Percentiles rank a stretch among this genome's conserved stretches.
Conservation (phyloP, 2,113 vertebrate genomes). For the Stictonetta naevosa region DNA sequence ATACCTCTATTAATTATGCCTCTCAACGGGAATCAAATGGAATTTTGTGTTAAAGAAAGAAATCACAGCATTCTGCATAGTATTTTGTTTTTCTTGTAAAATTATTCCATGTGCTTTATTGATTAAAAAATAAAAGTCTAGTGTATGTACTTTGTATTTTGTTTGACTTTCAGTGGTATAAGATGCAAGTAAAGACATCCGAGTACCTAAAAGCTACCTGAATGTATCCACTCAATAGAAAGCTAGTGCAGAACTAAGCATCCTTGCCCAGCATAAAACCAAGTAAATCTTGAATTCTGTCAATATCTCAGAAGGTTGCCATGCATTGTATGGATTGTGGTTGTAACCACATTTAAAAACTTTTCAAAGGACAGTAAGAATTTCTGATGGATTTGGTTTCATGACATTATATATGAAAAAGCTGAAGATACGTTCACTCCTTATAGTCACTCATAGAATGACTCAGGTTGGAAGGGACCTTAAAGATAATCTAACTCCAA, state of each 20-base stretch:
- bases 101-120: neutral
- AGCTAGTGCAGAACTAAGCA: neutral
- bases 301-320: neutral
- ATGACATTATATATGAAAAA: neutral
- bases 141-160: neutral
- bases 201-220: neutral
- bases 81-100: conserved; percentile 12
- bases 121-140: neutral
- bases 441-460: neutral
- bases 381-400: neutral
- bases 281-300: neutral
- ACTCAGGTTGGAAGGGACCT: too few relatives aligned
- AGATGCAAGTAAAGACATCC: neutral
- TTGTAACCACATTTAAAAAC: neutral
- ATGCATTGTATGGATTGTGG: neutral
- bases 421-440: neutral
- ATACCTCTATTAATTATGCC: neutral
- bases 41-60: neutral
- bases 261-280: neutral
- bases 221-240: neutral
- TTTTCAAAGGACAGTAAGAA: neutral
- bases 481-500: too few relatives aligned
- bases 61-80: neutral
- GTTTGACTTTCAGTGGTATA: neutral
- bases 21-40: neutral